A percentile compares a stretch with the other conserved stretches of the same genome.
These are phyloP conservation scores for Meghimatium bilineatum DNA, from an alignment of 2,888 invertebrate genomes.

Conservation along the genomic window DNA sequence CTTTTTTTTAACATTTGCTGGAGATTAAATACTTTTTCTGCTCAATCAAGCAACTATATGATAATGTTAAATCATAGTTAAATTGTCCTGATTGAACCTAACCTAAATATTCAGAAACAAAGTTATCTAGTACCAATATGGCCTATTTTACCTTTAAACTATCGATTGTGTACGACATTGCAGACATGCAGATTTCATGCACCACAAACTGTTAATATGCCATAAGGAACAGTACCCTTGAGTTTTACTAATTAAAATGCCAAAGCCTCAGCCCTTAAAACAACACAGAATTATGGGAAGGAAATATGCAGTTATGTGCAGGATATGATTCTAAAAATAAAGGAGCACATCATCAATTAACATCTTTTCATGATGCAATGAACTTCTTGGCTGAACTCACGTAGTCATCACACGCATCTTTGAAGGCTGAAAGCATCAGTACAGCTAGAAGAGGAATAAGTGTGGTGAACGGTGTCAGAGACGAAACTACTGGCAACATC, in stretches of 20 bases:
- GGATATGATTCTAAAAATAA: neutral
- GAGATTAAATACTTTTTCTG: too few species aligned
- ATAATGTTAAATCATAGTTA: too few species aligned
- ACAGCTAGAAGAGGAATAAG: conserved; percentile 97
- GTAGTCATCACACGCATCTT: conserved; percentile 98
- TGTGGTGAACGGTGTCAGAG: conserved; percentile 96
- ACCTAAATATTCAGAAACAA: neutral
- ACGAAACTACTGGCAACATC: conserved; percentile 97
- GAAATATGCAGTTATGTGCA: neutral
- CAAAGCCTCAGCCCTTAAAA: conserved; percentile 1
- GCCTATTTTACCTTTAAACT: neutral
- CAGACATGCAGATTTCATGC: conserved; percentile 15
- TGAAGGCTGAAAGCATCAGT: conserved; percentile 94
- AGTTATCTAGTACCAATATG: neutral
- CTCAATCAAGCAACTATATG: too few species aligned
- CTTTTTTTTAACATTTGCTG: too few species aligned
- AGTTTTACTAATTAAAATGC: neutral
- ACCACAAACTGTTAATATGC: neutral
- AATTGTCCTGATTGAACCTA: too few species aligned
- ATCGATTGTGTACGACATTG: neutral
- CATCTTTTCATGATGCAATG: neutral
- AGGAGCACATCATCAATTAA: neutral
- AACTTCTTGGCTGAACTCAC: conserved; percentile 77
- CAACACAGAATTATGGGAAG: conserved; percentile 9
- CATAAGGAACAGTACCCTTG: neutral